A percentile compares a stretch with the other conserved stretches of the same genome.
Evolutionary conservation across 2,888 invertebrate species (phyloP).

Genomic region (Timema podura): DNA sequence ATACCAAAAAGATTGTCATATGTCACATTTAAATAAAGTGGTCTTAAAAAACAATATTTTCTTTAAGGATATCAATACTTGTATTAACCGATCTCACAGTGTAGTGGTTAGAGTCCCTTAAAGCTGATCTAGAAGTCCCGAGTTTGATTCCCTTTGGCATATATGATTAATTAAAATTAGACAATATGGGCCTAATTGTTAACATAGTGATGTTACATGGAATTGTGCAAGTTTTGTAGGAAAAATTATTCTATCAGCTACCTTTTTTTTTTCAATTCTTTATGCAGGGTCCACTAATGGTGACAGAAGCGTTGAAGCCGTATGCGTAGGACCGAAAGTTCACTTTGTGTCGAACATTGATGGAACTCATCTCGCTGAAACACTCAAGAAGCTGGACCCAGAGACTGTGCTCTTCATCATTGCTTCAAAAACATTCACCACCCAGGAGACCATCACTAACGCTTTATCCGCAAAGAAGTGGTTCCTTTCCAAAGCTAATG

Average conservation of each 20-base stretch:
- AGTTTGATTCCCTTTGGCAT: too few relatives aligned
- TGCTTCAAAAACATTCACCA: slow-evolving; percentile 99
- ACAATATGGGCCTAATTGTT: too few relatives aligned
- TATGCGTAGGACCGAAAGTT: slow-evolving; percentile 80
- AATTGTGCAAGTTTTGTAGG: too few relatives aligned
- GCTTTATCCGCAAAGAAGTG: slow-evolving; percentile 96
- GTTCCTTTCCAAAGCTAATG: slow-evolving; percentile 82
- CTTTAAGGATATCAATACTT: too few relatives aligned
- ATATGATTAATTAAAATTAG: too few relatives aligned
- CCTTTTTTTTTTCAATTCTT: slow-evolving; percentile 5
- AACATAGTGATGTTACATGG: too few relatives aligned
- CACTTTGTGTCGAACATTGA: slow-evolving; percentile 99
- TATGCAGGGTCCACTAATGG: slow-evolving; percentile 90
- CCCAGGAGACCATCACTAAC: slow-evolving; percentile 98
- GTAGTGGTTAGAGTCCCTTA: too few relatives aligned
- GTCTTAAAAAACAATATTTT: too few relatives aligned
- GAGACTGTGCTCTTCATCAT: slow-evolving; percentile 97
- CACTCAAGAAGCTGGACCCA: slow-evolving; percentile 80
- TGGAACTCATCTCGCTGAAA: slow-evolving; percentile 95
- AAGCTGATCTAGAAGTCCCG: too few relatives aligned
- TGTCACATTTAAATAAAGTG: too few relatives aligned
- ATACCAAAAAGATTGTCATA: too few relatives aligned
- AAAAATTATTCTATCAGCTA: not conserved
- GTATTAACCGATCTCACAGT: too few relatives aligned
- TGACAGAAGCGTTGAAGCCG: slow-evolving; percentile 94